Conservation (phyloP, 2,888 invertebrate species). For the Eupeodes latifasciatus region DNA sequence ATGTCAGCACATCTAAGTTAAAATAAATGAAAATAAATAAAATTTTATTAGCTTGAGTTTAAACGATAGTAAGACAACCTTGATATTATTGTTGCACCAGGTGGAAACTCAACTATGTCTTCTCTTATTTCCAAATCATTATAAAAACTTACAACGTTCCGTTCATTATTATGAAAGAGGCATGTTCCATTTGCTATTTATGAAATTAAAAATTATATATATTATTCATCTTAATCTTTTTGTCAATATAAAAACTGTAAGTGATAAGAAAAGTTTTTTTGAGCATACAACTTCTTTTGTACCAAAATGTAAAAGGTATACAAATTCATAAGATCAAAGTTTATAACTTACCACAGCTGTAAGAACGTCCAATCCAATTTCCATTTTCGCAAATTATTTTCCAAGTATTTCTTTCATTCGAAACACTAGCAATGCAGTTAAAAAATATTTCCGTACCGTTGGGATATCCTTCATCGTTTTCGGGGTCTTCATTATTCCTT, state of each 20-base stretch:
- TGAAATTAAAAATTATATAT: background rate
- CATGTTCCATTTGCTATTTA: conserved; percentile 89
- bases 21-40: conserved; percentile 15
- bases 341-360: conserved; percentile 89
- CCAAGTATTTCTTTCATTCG: conserved; percentile 93
- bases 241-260: too few relatives aligned
- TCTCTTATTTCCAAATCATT: conserved; percentile 92
- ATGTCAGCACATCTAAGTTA: conserved; percentile 90
- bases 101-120: conserved; percentile 90
- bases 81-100: conserved; percentile 88
- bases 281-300: too few relatives aligned
- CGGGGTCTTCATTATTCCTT: conserved; percentile 87
- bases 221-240: background rate
- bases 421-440: conserved; percentile 92
- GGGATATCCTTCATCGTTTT: conserved; percentile 89
- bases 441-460: conserved; percentile 93
- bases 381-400: conserved; percentile 93
- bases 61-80: conserved; percentile 83
- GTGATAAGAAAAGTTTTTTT: too few relatives aligned
- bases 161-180: conserved; percentile 90
- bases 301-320: too few relatives aligned
- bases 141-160: conserved; percentile 92
- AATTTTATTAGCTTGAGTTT: background rate
- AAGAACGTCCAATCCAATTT: conserved; percentile 92
- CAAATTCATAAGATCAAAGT: background rate